Evolutionary conservation across 2,888 invertebrate species (phyloP).

Genomic region (Mystacides longicornis): DNA sequence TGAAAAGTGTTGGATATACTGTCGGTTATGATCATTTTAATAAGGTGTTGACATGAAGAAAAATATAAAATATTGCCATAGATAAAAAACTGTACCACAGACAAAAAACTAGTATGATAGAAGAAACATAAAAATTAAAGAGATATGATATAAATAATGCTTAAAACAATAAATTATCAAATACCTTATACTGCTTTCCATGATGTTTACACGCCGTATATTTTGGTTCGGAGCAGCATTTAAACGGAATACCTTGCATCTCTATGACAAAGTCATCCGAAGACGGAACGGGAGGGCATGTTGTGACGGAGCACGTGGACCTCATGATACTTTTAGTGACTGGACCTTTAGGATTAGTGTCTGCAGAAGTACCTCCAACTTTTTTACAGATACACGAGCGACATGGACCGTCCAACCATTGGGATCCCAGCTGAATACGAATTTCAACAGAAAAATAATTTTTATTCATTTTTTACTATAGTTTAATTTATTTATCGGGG

Average conservation of each 20-base stretch:
- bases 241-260: constrained; percentile 44
- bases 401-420: constrained; percentile 67
- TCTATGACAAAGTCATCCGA: constrained; percentile 50
- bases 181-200: constrained; percentile 42
- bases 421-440: constrained; percentile 47
- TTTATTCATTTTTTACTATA: no score
- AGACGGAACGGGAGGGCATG: constrained; percentile 46
- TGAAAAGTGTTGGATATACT: no score
- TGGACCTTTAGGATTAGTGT: constrained; percentile 21
- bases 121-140: no score
- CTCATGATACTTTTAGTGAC: constrained; percentile 23
- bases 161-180: background rate
- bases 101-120: no score
- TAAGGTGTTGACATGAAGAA: no score
- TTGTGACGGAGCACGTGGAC: constrained; percentile 41
- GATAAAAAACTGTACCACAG: no score
- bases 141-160: no score
- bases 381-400: constrained; percentile 53
- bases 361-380: constrained; percentile 27
- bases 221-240: constrained; percentile 57
- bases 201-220: constrained; percentile 53
- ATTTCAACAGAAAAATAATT: no score
- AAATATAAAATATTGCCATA: no score
- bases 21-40: no score
- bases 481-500: no score